Conservation (phyloP, 2,888 invertebrate species). For the Nezara viridula region DNA sequence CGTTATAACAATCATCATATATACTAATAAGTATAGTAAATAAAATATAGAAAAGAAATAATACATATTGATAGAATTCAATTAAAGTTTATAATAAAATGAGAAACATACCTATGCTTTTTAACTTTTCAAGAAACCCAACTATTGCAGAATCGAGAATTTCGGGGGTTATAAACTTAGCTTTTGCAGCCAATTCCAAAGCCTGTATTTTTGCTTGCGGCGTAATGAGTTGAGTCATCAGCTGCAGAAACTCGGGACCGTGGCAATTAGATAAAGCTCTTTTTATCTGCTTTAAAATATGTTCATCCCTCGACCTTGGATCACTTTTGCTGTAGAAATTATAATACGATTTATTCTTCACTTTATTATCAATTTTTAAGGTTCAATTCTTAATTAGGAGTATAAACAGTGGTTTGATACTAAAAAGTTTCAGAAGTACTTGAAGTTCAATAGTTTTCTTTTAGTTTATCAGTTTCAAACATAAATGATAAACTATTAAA, state of each 20-base stretch:
- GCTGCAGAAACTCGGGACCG: conserved; percentile 72
- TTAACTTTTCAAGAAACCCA: conserved; percentile 55
- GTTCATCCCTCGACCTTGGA: conserved; percentile 88
- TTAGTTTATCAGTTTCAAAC: too few relatives aligned
- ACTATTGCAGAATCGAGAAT: conserved; percentile 69
- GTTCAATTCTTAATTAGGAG: not conserved
- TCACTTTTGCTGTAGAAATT: conserved; percentile 80
- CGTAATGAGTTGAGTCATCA: conserved; percentile 78
- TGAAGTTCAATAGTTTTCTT: not conserved
- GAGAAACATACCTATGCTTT: conserved; percentile 15
- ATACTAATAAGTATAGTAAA: too few relatives aligned
- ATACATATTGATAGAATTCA: too few relatives aligned
- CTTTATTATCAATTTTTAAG: too few relatives aligned
- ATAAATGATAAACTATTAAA: too few relatives aligned
- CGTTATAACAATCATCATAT: too few relatives aligned
- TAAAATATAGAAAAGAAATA: too few relatives aligned
- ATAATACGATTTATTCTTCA: not conserved
- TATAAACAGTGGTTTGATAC: not conserved
- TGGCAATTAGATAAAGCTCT: conserved; percentile 75
- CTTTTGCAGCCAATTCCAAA: conserved; percentile 78
- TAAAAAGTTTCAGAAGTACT: not conserved
- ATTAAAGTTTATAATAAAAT: not conserved
- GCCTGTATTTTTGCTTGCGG: conserved; percentile 80
- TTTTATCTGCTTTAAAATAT: conserved; percentile 83
- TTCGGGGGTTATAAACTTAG: conserved; percentile 76